Conservation (phyloP, 2,797 vertebrate species). For the Gymnothorax reevesii region DNA sequence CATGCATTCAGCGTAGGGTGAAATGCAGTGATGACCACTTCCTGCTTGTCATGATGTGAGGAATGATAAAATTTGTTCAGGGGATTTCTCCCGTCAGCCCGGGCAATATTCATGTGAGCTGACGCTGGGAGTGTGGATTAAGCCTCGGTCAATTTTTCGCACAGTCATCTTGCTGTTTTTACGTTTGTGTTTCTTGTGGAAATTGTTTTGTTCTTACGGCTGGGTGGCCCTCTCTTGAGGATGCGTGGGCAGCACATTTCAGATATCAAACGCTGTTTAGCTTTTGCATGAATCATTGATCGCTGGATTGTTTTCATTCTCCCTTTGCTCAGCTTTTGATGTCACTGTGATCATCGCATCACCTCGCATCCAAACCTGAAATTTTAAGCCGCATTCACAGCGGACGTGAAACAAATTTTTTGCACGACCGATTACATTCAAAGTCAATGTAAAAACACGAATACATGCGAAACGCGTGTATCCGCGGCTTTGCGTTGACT, state of each 20-base stretch:
- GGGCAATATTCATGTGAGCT: not conserved
- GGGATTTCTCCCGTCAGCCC: not conserved
- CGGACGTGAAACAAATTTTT: too few relatives aligned
- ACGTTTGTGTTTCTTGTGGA: not conserved
- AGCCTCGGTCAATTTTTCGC: not conserved
- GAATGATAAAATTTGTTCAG: not conserved
- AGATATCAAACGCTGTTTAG: not conserved
- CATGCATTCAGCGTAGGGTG: not conserved
- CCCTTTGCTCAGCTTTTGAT: too few relatives aligned
- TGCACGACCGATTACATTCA: too few relatives aligned
- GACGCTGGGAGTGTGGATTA: not conserved
- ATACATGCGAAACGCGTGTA: too few relatives aligned
- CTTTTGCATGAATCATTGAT: not conserved
- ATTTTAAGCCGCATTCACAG: too few relatives aligned
- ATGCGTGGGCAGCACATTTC: not conserved
- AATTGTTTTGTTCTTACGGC: not conserved
- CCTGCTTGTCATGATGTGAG: not conserved
- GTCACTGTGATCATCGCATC: too few relatives aligned
- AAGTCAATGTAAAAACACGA: too few relatives aligned
- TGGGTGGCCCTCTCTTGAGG: constrained; percentile 5
- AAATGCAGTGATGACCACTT: not conserved
- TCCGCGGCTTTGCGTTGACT: too few relatives aligned
- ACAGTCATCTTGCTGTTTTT: not conserved
- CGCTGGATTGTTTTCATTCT: not conserved
- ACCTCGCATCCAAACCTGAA: too few relatives aligned